phyloP scores from a whole-genome alignment of 2,797 vertebrate genomes.

The Mico argentatus region DNA sequence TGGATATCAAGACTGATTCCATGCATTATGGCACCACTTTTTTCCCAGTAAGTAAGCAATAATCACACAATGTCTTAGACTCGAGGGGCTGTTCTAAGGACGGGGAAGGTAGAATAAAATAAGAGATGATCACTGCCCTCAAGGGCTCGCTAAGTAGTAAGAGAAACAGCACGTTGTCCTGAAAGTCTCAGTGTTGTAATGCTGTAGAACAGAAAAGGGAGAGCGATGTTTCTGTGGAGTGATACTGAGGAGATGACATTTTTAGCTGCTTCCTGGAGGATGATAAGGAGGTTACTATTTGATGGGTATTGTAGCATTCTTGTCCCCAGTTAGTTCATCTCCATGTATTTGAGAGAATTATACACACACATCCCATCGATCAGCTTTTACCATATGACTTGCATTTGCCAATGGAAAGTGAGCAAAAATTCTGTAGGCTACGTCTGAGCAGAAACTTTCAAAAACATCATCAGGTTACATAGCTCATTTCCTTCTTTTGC shows the following conservation, averaged over 20 bases:
- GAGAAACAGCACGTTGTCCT: neutral
- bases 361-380: neutral
- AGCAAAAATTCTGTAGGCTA: neutral
- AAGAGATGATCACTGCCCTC: neutral
- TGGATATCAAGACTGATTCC: neutral
- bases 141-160: neutral
- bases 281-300: neutral
- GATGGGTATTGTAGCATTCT: neutral
- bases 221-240: neutral
- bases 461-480: neutral
- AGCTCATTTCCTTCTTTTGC: slow-evolving; percentile 5
- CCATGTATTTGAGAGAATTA: neutral
- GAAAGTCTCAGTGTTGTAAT: neutral
- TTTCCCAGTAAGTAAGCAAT: neutral
- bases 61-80: neutral
- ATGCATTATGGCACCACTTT: neutral
- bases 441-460: neutral
- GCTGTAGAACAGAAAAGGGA: neutral
- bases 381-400: neutral
- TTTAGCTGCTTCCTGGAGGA: neutral
- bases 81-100: neutral
- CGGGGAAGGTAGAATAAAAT: neutral
- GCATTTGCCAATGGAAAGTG: neutral
- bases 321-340: neutral
- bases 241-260: neutral